Percentiles rank a stretch among this genome's conserved stretches.
Evolutionary conservation across 2,113 vertebrate species (phyloP).

Genomic region (Chamaetylas fuelleborni): DNA sequence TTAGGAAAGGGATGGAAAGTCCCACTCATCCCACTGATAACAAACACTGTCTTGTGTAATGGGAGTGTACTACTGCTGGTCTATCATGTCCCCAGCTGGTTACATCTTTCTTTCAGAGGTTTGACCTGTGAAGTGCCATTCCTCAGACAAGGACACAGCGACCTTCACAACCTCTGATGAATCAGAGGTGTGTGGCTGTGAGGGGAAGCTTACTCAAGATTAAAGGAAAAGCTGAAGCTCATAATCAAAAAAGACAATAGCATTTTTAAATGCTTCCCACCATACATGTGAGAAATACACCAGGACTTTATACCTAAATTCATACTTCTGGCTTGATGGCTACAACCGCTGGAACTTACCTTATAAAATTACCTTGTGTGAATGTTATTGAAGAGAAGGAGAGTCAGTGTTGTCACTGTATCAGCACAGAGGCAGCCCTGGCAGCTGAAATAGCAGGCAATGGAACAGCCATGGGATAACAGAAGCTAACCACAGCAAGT

Average conservation of each 20-base stretch:
- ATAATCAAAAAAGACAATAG: not conserved
- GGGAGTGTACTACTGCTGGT: not conserved
- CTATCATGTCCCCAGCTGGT: not conserved
- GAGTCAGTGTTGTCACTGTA: not conserved
- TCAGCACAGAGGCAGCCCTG: not conserved
- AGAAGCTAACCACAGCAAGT: not conserved
- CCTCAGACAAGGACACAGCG: fast-evolving
- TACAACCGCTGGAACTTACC: not conserved
- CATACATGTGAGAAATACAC: not conserved
- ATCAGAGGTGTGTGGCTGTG: not conserved
- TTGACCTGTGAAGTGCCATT: not conserved
- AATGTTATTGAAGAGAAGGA: not conserved
- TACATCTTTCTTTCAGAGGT: not conserved
- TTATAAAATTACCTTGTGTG: not conserved
- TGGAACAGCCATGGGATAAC: not conserved
- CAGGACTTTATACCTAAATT: not conserved
- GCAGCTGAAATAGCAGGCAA: not conserved
- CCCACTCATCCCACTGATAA: not conserved
- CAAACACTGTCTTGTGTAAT: not conserved
- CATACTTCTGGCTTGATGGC: not conserved
- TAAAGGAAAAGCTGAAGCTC: not conserved
- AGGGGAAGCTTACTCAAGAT: not conserved
- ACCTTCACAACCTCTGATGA: not conserved
- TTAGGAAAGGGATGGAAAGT: not conserved
- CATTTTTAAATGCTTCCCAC: not conserved